Evolutionary conservation across 1,140 invertebrate species (phyloP).

Genomic region (Brachionus angularis): DNA sequence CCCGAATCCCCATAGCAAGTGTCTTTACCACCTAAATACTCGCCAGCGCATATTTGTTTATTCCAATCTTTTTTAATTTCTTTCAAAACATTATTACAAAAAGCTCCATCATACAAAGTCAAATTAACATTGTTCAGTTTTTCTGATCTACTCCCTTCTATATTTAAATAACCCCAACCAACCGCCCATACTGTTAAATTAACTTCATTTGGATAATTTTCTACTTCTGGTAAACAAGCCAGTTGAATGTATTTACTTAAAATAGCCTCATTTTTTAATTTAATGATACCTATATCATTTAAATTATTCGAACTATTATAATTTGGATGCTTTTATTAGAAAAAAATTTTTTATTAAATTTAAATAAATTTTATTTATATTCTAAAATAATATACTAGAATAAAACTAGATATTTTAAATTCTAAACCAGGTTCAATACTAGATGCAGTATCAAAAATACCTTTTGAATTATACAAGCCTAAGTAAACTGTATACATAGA

Average conservation of each 20-base stretch:
- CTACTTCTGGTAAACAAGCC: background rate
- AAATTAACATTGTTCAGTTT: background rate
- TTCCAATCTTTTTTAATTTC: constrained; percentile 9
- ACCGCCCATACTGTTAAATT: background rate
- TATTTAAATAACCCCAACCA: constrained; percentile 12
- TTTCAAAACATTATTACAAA: background rate
- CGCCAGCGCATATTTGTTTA: constrained; percentile 5
- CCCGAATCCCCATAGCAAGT: constrained; percentile 20
- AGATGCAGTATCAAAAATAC: background rate
- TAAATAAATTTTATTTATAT: background rate
- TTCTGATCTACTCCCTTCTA: background rate
- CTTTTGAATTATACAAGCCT: background rate
- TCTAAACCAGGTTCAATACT: background rate
- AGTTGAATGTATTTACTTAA: background rate
- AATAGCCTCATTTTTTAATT: background rate
- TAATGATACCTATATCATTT: constrained; percentile 28
- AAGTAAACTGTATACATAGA: constrained; percentile 42
- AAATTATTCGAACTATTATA: background rate
- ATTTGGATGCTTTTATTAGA: constrained; percentile 7
- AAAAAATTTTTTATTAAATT: constrained; percentile 6
- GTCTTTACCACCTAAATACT: background rate
- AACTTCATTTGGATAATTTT: background rate
- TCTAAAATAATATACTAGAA: background rate
- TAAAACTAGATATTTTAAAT: background rate
- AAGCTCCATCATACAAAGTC: background rate